phyloP scores from a whole-genome alignment of 2,113 vertebrate genomes.

The Garra rufa region DNA sequence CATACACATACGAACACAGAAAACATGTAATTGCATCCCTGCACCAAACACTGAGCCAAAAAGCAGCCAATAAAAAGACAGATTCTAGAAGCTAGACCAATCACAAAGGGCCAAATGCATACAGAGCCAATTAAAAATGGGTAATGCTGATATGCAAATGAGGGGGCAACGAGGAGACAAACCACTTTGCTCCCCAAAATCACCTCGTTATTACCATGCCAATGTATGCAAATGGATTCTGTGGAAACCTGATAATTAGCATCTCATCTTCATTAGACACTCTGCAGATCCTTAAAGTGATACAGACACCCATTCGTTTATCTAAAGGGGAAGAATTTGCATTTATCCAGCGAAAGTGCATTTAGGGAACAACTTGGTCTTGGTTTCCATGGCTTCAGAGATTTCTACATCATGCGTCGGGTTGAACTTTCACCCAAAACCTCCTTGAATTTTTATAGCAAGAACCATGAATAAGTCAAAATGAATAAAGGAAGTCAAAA shows the following conservation, averaged over 20 bases:
- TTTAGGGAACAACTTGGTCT: not conserved
- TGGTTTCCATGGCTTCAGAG: not conserved
- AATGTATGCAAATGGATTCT: conserved; percentile 54
- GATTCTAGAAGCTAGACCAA: not conserved
- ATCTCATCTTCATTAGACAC: conserved; percentile 51
- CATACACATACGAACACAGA: not conserved
- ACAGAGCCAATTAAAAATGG: not conserved
- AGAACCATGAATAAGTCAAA: not conserved
- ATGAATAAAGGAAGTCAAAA: not conserved
- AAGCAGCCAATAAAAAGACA: too few relatives aligned
- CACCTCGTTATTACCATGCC: conserved; percentile 53
- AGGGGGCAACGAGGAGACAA: conserved; percentile 18
- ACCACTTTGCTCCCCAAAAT: conserved; percentile 28
- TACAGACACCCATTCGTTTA: conserved; percentile 39
- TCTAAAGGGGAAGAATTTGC: not conserved
- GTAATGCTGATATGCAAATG: conserved; percentile 28
- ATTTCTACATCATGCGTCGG: not conserved
- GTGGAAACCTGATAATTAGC: conserved; percentile 51
- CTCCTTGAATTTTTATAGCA: not conserved
- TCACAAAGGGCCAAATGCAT: not conserved
- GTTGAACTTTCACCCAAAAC: not conserved
- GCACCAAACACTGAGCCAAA: not conserved
- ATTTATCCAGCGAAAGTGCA: not conserved
- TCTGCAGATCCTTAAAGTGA: conserved; percentile 18
- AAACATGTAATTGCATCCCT: not conserved